Conservation (phyloP, 1,140 invertebrate genomes). For the Ruditapes philippinarum region DNA sequence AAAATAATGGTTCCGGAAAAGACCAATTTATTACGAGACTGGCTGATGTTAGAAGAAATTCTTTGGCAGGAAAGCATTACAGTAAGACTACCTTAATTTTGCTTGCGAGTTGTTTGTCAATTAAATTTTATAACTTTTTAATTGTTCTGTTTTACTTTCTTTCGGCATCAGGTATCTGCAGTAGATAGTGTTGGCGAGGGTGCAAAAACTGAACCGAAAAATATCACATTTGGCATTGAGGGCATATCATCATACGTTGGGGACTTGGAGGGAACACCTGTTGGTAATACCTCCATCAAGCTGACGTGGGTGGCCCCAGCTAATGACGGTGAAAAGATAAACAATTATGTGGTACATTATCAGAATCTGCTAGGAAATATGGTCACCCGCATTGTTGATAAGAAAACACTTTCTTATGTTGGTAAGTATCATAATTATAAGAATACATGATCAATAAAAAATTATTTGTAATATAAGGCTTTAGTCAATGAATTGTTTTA, state of each 20-base stretch:
- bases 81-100: too few species aligned
- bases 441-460: too few species aligned
- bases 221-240: conserved; percentile 8
- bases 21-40: too few species aligned
- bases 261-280: background rate
- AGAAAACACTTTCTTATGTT: background rate
- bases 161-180: conserved; percentile 6
- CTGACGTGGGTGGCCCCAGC: background rate
- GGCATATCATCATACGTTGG: conserved; percentile 9
- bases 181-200: conserved; percentile 14
- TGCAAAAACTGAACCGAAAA: background rate
- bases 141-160: too few species aligned
- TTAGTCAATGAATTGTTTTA: too few species aligned
- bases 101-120: too few species aligned
- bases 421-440: background rate
- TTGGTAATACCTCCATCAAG: background rate
- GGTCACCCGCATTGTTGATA: background rate
- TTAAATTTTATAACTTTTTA: too few species aligned
- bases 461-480: too few species aligned
- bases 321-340: background rate
- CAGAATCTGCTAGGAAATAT: background rate
- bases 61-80: too few species aligned
- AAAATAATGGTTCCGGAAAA: too few species aligned
- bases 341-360: conserved; percentile 5
- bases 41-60: too few species aligned